Percentiles rank a stretch among this genome's conserved stretches.
phyloP scores from a whole-genome alignment of 2,113 vertebrate species.

The chimpanzee (Pan troglodytes) region DNA sequence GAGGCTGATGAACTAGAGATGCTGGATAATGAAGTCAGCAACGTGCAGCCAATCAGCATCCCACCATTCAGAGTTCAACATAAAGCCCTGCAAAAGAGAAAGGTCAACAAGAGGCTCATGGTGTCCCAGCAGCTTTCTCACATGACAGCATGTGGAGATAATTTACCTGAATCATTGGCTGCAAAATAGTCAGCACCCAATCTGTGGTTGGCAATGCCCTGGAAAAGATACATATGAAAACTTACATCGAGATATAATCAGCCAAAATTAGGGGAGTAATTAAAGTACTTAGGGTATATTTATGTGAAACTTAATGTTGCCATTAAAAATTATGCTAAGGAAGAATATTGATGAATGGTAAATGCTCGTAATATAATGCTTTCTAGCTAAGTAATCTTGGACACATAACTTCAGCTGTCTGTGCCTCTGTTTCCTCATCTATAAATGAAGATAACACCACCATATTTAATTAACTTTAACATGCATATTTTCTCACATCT shows the following conservation, averaged over 20 bases:
- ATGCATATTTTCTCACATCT: constrained; percentile 2
- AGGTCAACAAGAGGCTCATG: neutral
- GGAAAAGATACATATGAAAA: constrained; percentile 21
- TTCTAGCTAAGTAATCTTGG: neutral
- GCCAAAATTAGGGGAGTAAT: constrained; percentile 47
- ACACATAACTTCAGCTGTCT: neutral
- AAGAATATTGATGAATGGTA: neutral
- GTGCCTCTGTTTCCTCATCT: neutral
- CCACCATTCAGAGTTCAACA: neutral
- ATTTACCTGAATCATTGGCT: neutral
- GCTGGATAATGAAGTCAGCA: neutral
- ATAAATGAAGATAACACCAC: neutral
- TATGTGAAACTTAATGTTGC: constrained; percentile 49
- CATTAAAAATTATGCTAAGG: constrained; percentile 47
- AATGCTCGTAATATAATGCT: neutral
- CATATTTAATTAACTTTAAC: neutral
- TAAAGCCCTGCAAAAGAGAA: neutral
- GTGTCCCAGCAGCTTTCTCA: neutral
- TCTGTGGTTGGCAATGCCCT: neutral
- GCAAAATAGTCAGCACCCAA: constrained; percentile 1
- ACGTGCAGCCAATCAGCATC: neutral
- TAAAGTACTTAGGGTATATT: constrained; percentile 43
- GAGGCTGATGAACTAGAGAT: neutral
- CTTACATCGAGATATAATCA: constrained; percentile 1
- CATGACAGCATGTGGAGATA: neutral